Evolutionary conservation across 2,797 vertebrate genomes (phyloP), one percentile per base, ranked within the genome.

Genomic region (Arrhamphus sclerolepis): DNA sequence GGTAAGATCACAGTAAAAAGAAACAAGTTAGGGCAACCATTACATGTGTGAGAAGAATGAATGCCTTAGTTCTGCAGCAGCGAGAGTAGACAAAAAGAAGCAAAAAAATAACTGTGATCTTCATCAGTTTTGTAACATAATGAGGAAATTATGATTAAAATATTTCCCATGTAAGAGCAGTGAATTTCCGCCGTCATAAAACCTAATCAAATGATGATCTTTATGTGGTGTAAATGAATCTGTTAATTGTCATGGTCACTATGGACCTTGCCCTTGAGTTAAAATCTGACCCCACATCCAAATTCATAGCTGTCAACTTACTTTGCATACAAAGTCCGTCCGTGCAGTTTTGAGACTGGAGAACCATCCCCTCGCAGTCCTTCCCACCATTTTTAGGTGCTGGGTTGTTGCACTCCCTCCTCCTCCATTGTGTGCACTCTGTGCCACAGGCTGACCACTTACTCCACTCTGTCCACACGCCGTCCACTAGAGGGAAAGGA

Each of bases 401-500:
- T 0, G 97, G 97, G 5, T 95, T 94, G 0, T 89, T 92, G 85
- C 97, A 99, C 62, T 97, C 97, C 44, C 97, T 93, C 70, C 95
- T 93, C 66, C 97, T 94, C 97, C 97, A 99, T 81, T 99, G 97
- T 19, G 96, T 97, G 50, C 97, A 99, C 85, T 99, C 97, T 0
- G 97, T 98, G 69, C 97, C 97, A 24, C 97, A 99, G 1, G 97
- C 94, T 2, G 97, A 98, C 97, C 97, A 99, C 83, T 97, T 98
- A 80, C 94, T 98, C 97, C 97, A 99, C 1, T 96, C 92, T 0
- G 96, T 97, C 97, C 97, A 99, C 75, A 93, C 92, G n/a, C 97
- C 97, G 7, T 98, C 97, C 93, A 98, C 97, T 98, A 74, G 59
- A 78, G 78, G 46, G 9, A 42, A 46, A 19, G 22, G 18, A 58